Evolutionary conservation across 2,113 vertebrate genomes (phyloP).

Genomic region (Xyliphius kryptos): DNA sequence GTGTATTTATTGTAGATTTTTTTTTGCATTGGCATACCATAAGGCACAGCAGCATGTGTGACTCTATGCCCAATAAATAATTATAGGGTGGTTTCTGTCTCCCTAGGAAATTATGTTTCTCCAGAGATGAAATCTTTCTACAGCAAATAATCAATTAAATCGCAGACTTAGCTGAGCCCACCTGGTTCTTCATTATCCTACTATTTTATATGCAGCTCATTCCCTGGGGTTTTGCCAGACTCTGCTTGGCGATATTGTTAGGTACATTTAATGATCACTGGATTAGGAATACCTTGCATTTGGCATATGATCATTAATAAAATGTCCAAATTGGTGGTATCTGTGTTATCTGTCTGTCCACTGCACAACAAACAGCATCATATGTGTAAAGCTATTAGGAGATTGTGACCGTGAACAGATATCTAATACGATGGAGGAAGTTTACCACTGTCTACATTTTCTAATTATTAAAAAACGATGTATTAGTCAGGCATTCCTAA

Average conservation of each 20-base stretch:
- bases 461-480: no score
- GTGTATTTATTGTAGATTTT: background rate
- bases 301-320: no score
- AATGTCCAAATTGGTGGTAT: no score
- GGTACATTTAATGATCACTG: background rate
- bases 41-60: constrained; percentile 1
- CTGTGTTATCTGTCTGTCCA: no score
- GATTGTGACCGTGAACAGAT: background rate
- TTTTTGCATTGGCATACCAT: constrained; percentile 3
- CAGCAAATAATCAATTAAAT: constrained; percentile 23
- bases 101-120: constrained; percentile 16
- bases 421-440: background rate
- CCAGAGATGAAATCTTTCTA: constrained; percentile 9
- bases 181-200: constrained; percentile 21
- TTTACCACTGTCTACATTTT: background rate
- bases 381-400: background rate
- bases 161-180: constrained; percentile 11
- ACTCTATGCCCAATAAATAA: constrained; percentile 1
- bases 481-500: no score
- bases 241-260: background rate
- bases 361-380: no score
- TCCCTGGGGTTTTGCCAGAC: background rate
- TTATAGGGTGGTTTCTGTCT: constrained; percentile 17
- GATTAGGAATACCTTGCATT: no score
- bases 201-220: constrained; percentile 20